Evolutionary conservation across 1,140 invertebrate genomes (phyloP).

Genomic region (Penaeus japonicus): DNA sequence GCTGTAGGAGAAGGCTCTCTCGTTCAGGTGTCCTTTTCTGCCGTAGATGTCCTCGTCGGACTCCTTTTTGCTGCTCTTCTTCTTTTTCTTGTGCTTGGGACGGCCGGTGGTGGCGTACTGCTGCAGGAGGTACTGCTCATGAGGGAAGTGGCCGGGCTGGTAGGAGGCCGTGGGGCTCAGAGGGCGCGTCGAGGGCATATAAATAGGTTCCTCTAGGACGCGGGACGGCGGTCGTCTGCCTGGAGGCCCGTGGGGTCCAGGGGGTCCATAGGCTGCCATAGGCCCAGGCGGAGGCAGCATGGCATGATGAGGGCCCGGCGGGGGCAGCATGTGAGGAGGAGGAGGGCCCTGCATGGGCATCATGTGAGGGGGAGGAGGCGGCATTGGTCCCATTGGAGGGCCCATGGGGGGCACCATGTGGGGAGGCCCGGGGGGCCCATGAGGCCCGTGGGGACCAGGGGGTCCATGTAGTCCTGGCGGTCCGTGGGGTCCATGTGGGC

Average conservation of each 20-base stretch:
- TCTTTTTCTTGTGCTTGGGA: conserved; percentile 61
- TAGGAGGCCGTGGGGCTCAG: conserved; percentile 71
- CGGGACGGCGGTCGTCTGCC: conserved; percentile 57
- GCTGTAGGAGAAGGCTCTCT: conserved; percentile 91
- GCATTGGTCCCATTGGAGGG: conserved; percentile 59
- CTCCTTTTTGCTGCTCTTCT: conserved; percentile 62
- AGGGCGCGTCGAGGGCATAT: conserved; percentile 70
- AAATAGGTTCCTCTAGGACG: conserved; percentile 70
- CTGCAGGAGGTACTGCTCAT: conserved; percentile 71
- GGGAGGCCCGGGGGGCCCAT: conserved; percentile 61
- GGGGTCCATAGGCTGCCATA: conserved; percentile 59
- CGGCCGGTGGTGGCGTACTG: conserved; percentile 68
- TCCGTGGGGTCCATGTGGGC: conserved; percentile 58
- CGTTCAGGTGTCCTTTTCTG: conserved; percentile 90
- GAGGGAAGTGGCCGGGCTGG: conserved; percentile 72
- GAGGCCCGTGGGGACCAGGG: conserved; percentile 19
- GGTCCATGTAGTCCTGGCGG: conserved; percentile 29
- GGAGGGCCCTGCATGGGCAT: conserved; percentile 56
- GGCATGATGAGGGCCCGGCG: conserved; percentile 55
- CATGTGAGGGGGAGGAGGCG: conserved; percentile 60
- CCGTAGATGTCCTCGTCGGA: conserved; percentile 73
- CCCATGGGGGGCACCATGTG: conserved; percentile 48
- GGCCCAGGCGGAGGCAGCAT: conserved; percentile 60
- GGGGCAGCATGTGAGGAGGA: conserved; percentile 61
- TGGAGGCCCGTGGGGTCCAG: conserved; percentile 53